Evolutionary conservation across 2,888 invertebrate genomes (phyloP).

Genomic region (Heliothis peltigera): DNA sequence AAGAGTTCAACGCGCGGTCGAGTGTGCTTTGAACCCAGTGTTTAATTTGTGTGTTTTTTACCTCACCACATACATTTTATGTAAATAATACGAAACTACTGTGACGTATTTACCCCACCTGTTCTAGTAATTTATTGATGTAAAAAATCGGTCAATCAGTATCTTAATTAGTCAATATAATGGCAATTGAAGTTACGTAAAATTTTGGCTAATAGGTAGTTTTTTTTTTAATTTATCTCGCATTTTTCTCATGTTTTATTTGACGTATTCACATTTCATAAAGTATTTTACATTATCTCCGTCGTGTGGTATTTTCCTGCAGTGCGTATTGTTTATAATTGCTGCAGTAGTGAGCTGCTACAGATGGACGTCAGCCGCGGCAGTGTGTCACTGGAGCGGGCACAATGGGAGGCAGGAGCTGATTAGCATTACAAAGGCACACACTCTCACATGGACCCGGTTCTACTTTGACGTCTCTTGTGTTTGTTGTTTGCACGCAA

Average conservation of each 20-base stretch:
- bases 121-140: neutral
- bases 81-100: neutral
- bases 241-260: neutral
- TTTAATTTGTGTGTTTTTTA: constrained; percentile 2
- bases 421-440: constrained; percentile 55
- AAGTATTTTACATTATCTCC: neutral
- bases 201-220: neutral
- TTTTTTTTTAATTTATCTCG: constrained; percentile 14
- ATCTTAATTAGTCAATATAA: neutral
- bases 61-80: neutral
- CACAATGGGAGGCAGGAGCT: constrained; percentile 50
- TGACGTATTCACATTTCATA: neutral
- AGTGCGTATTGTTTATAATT: constrained; percentile 2
- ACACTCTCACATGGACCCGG: constrained; percentile 5
- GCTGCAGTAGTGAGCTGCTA: constrained; percentile 16
- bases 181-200: neutral
- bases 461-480: neutral
- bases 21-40: constrained; percentile 30
- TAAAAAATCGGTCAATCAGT: neutral
- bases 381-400: constrained; percentile 61
- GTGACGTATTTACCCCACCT: neutral
- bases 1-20: constrained; percentile 79
- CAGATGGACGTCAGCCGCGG: constrained; percentile 24
- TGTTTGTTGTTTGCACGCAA: neutral
- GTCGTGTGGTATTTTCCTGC: neutral